These are phyloP conservation scores for Megastigmus dorsalis DNA, from an alignment of 2,888 invertebrate species.

Conservation along the genomic window DNA sequence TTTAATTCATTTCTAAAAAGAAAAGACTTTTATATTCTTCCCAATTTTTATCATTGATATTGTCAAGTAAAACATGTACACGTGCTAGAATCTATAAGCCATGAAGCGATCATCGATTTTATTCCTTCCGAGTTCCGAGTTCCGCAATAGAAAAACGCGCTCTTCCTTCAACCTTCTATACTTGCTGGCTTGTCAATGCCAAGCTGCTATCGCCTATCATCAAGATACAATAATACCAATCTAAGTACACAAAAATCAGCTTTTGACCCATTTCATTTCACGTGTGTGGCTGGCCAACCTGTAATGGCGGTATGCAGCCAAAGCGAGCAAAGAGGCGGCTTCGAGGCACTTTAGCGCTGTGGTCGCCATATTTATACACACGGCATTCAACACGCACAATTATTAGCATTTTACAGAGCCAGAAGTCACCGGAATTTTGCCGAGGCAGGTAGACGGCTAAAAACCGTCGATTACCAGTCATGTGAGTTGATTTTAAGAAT, in stretches of 20 bases:
- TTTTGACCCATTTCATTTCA: no score
- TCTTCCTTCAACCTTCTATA: no score
- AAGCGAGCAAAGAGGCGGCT: constrained; percentile 10
- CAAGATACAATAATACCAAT: no score
- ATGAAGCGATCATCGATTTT: neutral
- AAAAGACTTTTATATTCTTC: no score
- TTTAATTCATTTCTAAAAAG: no score
- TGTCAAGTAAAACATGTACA: neutral
- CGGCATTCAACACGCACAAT: constrained; percentile 38
- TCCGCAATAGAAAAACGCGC: no score
- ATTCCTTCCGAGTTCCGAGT: no score
- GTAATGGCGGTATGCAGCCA: constrained; percentile 13
- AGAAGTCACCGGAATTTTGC: constrained; percentile 26
- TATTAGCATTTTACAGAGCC: neutral
- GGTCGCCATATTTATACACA: constrained; percentile 53
- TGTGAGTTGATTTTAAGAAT: constrained; percentile 40
- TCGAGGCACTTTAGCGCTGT: constrained; percentile 16
- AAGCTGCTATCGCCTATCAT: no score
- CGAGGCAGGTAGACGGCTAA: constrained; percentile 36
- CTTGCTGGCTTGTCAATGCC: no score
- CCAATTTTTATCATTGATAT: neutral
- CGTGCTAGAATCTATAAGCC: neutral
- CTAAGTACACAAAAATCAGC: no score
- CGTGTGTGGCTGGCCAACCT: neutral
- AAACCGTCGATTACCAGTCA: constrained; percentile 36